phyloP scores from a whole-genome alignment of 2,888 invertebrate species.

The Drosophila aldrichi region DNA sequence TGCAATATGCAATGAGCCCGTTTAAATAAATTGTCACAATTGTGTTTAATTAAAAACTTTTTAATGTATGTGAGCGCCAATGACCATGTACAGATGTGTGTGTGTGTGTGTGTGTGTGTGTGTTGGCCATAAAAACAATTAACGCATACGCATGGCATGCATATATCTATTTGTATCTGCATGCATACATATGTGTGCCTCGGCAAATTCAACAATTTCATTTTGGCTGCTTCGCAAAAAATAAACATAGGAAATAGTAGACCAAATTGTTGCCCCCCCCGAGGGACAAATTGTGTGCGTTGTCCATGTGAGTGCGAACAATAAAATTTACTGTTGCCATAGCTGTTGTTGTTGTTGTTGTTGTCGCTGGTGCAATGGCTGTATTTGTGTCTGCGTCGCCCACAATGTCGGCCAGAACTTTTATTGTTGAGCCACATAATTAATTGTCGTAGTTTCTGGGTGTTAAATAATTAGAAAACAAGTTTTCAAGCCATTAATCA shows the following conservation, averaged over 20 bases:
- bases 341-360: conserved; percentile 50
- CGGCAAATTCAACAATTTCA: conserved; percentile 68
- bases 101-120: conserved; percentile 2
- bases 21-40: conserved; percentile 78
- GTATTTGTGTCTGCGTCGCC: conserved; percentile 58
- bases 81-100: conserved; percentile 16
- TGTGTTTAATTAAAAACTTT: conserved; percentile 76
- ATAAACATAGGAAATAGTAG: conserved; percentile 29
- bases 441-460: conserved; percentile 81
- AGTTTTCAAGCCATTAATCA: conserved; percentile 79
- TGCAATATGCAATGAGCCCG: conserved; percentile 60
- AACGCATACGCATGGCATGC: conserved; percentile 58
- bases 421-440: conserved; percentile 80
- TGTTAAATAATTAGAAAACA: conserved; percentile 83
- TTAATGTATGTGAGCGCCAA: conserved; percentile 29
- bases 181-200: conserved; percentile 20
- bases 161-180: conserved; percentile 11
- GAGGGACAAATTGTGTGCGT: conserved; percentile 39
- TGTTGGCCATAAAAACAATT: conserved; percentile 69
- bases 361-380: conserved; percentile 74
- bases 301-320: conserved; percentile 60
- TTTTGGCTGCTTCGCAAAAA: conserved; percentile 47
- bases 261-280: conserved; percentile 50
- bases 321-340: conserved; percentile 75
- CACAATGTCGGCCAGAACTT: conserved; percentile 70